phyloP scores from a whole-genome alignment of 2,888 invertebrate genomes.

The Odontocerum albicorne region DNA sequence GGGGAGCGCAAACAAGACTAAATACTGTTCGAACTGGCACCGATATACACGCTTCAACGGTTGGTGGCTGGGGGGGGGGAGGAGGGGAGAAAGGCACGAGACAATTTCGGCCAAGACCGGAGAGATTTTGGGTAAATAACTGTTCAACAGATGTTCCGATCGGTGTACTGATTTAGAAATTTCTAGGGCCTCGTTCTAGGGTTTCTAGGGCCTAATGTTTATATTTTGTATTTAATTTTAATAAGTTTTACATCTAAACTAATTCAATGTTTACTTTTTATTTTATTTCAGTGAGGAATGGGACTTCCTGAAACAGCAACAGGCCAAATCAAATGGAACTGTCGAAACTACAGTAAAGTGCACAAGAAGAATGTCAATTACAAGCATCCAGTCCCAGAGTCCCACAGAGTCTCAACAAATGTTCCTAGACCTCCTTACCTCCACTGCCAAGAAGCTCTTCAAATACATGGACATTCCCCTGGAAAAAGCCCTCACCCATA shows the following conservation, averaged over 20 bases:
- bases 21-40: no score
- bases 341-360: slow-evolving; percentile 47
- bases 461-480: slow-evolving; percentile 77
- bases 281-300: slow-evolving; percentile 83
- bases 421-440: slow-evolving; percentile 76
- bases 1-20: no score
- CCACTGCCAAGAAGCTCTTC: slow-evolving; percentile 74
- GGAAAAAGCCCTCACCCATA: slow-evolving; percentile 71
- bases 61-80: no score
- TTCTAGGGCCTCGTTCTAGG: background rate
- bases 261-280: slow-evolving; percentile 2
- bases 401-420: slow-evolving; percentile 78
- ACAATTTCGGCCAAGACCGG: no score
- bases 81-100: no score
- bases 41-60: no score
- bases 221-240: no score
- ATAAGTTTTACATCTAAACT: background rate
- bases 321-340: slow-evolving; percentile 46
- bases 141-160: no score
- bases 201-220: no score
- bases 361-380: slow-evolving; percentile 46
- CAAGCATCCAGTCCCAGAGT: slow-evolving; percentile 44
- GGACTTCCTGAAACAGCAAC: slow-evolving; percentile 78
- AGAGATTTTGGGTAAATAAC: no score
- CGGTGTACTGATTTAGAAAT: no score